Base-by-base conservation (phyloP, 2,888 invertebrate species). In the Troides aeacus region DNA sequence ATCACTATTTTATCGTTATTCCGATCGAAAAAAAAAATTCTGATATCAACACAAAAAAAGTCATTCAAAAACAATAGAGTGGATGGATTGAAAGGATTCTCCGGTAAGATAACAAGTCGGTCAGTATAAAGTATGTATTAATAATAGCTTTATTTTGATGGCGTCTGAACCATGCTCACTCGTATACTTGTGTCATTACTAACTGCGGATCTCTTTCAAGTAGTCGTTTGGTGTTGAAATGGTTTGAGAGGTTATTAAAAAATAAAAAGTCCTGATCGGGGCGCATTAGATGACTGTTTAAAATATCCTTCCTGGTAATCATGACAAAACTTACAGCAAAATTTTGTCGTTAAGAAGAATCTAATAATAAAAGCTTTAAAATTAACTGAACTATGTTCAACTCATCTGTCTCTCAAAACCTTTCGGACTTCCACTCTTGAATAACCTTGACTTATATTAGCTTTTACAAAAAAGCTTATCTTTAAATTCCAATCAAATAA, bases 61-160 rank as follows among this genome's bases (percentile, higher is more conserved):
- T 83, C 86, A 79, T 81, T 84, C 84, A 92, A 91, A 92, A 92
- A 92, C 92, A 92, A 92, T 91, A 88, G 90, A 86, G 86, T 83
- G 86, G 88, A 88, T 85, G 86, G 89, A 90, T 90, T 87, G 90
- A 91, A 91, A 90, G 92, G 92, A 90, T 92, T 88, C 88, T 77
- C 75, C 81, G 75, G 84, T 83, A 80, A 87, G 92, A 92, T 92
- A 92, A 90, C 82, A 78, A 85, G 82, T 73, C 74, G 78, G 81
- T 83, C 85, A 79, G 81, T 84, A 85, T 87, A 86, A 86, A 82
- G 84, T 88, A 85, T 85, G 83, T 90, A 88, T 90, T 91, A 91
- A 91, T 92, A 92, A 91, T 90, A 86, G 87, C 84, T 87, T 82
- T 82, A 84, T 86, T 83, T 83, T 82, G 81, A 83, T 81, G 74